phyloP scores from a whole-genome alignment of 2,888 invertebrate species.

The Andrena bucephala region DNA sequence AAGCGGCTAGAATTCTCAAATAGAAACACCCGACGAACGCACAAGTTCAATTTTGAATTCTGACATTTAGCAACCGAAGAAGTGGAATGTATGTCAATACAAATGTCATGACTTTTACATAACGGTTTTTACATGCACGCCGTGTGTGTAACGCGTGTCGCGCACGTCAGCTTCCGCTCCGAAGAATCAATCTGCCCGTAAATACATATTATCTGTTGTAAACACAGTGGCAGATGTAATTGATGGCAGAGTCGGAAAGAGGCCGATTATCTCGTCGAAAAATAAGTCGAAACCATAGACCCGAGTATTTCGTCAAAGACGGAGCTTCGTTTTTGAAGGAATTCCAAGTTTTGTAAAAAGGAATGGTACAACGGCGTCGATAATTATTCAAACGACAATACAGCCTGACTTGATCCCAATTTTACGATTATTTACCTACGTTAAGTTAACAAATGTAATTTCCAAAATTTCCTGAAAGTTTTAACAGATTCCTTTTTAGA shows the following conservation, averaged over 20 bases:
- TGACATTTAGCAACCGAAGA: constrained; percentile 11
- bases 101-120: constrained; percentile 70
- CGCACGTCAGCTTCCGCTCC: constrained; percentile 55
- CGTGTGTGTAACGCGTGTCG: constrained; percentile 4
- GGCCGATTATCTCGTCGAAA: not conserved
- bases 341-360: too few relatives aligned
- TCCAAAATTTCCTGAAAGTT: too few relatives aligned
- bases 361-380: too few relatives aligned
- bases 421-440: too few relatives aligned
- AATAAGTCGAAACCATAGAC: not conserved
- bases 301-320: too few relatives aligned
- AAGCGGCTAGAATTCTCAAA: not conserved
- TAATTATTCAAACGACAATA: too few relatives aligned
- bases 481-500: too few relatives aligned
- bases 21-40: not conserved
- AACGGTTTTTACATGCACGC: constrained; percentile 57
- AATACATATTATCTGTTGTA: not conserved
- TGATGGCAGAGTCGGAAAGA: not conserved
- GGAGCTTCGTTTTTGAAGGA: too few relatives aligned
- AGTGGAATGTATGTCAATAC: constrained; percentile 44
- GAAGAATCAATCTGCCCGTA: constrained; percentile 14
- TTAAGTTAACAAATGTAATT: too few relatives aligned
- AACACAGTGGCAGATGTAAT: not conserved
- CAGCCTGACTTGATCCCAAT: too few relatives aligned
- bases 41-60: not conserved